Evolutionary conservation across 2,888 invertebrate species (phyloP), one percentile per base, ranked within the genome.

Genomic region (Helobdella robusta): DNA sequence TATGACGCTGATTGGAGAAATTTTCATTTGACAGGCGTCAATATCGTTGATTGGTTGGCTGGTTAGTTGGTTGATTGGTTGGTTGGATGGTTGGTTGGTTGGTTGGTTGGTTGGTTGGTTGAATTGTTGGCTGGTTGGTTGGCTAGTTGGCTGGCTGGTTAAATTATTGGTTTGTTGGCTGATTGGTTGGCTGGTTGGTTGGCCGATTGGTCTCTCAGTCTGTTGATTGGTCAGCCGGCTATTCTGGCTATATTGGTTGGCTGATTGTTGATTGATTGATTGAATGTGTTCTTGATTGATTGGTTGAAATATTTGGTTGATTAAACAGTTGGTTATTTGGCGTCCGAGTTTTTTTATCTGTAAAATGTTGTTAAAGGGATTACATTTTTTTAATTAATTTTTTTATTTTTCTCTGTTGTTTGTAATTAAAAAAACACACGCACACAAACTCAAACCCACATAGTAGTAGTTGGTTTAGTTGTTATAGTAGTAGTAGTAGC

Each of bases 201-300:
- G 8, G n/a, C 30, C 30, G 56, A 23, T 8, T 56, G 56, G 32
- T 56, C 18, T 25, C 3, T 56, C 18, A 6, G 32, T 56, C n/a
- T 25, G 32, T 15, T 6, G 56, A 23, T 8, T 56, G 56, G 32
- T 40, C n/a, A 15, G n/a, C n/a, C n/a, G 44, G n/a, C n/a, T n/a
- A n/a, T 40, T 23, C 6, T 50, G 50, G 50, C 5, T 50, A 25
- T 4, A 18, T 50, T 50, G n/a, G n/a, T n/a, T n/a, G n/a, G n/a
- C n/a, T n/a, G n/a, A n/a, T n/a, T n/a, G 32, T 8, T 56, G 56
- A 28, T 6, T 56, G 56, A 23, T 11, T 52, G 52, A 20, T 52
- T 56, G 56, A 28, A 28, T 56, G 56, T n/a, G 25, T 56, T 25
- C n/a, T 5, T 56, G 56, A 28, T 6, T 56, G 56, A 25, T 23